Conservation (phyloP, 2,888 invertebrate genomes). For the Allophyes oxyacanthae region DNA sequence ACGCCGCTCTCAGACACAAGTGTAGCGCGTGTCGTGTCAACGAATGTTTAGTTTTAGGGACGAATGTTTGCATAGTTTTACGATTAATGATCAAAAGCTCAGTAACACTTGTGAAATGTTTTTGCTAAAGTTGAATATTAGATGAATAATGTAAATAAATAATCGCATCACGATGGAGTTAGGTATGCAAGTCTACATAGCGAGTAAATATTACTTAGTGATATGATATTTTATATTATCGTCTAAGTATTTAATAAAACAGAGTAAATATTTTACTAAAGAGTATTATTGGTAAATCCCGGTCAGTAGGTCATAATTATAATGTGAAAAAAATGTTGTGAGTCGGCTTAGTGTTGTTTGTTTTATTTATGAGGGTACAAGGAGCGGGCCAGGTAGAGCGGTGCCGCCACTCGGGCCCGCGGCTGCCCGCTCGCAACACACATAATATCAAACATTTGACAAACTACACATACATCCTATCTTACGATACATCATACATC, state of each 20-base stretch:
- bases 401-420: slow-evolving; percentile 9
- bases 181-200: slow-evolving; percentile 68
- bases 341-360: slow-evolving; percentile 59
- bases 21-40: slow-evolving; percentile 38
- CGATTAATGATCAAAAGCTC: slow-evolving; percentile 43
- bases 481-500: slow-evolving; percentile 33
- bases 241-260: slow-evolving; percentile 85
- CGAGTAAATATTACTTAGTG: slow-evolving; percentile 80
- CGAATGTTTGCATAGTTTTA: slow-evolving; percentile 45
- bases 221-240: slow-evolving; percentile 85
- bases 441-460: slow-evolving; percentile 41
- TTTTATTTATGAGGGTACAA: slow-evolving; percentile 62
- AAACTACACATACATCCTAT: slow-evolving; percentile 43
- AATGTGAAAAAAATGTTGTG: slow-evolving; percentile 54
- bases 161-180: slow-evolving; percentile 49
- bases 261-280: slow-evolving; percentile 84
- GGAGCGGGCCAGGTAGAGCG: slow-evolving; percentile 48
- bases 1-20: slow-evolving; percentile 22
- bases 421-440: slow-evolving; percentile 6
- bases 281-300: slow-evolving; percentile 80
- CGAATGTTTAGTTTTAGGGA: slow-evolving; percentile 49
- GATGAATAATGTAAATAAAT: slow-evolving; percentile 58
- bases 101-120: slow-evolving; percentile 53
- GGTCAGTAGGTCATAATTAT: slow-evolving; percentile 70
- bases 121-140: slow-evolving; percentile 54